Conservation (phyloP, 2,113 vertebrate species). For the Varanus komodoensis region DNA sequence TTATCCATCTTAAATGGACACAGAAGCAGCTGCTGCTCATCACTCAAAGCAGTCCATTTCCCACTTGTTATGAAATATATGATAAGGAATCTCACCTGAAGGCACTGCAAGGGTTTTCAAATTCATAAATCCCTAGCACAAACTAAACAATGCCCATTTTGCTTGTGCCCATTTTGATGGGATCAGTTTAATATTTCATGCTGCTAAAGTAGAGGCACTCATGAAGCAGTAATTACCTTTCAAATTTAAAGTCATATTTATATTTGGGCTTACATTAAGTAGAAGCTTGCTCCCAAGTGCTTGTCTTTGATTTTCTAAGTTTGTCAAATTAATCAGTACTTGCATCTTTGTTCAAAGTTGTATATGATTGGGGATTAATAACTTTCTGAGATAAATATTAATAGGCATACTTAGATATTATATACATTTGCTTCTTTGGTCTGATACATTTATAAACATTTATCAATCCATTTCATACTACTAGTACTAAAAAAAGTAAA, state of each 20-base stretch:
- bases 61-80: not conserved
- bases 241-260: not conserved
- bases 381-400: not conserved
- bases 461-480: too few relatives aligned
- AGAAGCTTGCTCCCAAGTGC: conserved; percentile 14
- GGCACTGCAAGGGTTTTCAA: not conserved
- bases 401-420: not conserved
- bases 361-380: conserved; percentile 6
- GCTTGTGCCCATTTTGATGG: not conserved
- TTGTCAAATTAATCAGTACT: conserved; percentile 13
- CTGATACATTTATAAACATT: not conserved
- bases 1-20: not conserved
- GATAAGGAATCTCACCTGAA: not conserved
- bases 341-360: not conserved
- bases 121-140: not conserved
- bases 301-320: not conserved
- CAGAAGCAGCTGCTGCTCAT: not conserved
- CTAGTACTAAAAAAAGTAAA: too few relatives aligned
- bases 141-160: not conserved
- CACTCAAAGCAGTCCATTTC: not conserved
- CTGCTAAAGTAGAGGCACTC: not conserved
- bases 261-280: conserved; percentile 21
- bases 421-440: not conserved
- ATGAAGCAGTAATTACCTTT: not conserved
- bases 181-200: not conserved